Evolutionary conservation across 1,140 invertebrate genomes (phyloP), one percentile per base, ranked within the genome.

Genomic region (Ylistrum balloti): DNA sequence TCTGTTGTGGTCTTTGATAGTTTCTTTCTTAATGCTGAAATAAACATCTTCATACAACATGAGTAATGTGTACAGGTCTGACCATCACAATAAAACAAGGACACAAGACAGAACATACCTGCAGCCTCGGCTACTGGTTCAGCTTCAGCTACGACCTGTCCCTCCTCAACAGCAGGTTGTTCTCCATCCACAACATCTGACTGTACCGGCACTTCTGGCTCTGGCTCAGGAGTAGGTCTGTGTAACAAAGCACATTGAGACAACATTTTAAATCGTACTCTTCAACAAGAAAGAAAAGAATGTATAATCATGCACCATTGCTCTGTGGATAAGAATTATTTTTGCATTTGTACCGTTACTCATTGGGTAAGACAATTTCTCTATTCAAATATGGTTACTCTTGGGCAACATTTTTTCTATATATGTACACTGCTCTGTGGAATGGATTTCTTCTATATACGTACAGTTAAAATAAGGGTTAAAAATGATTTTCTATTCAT

Each of bases 241-340:
- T 45, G 32, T 35, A 90, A 89, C 22, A 38, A 38, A 38, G 5
- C 13, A 38, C 35, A 38, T 38, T 38, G 35, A 38, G 35, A 38
- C 13, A 38, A 38, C 35, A 38, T 38, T 38, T 38, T n/a, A n/a
- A n/a, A 38, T 13, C 5, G 35, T 38, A 38, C 35, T 38, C 5
- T 38, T 38, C 35, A 5, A 7, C 87, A 32, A 28, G 0, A 10
- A 32, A 28, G 22, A n/a, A 74, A 9, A 28, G 56, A 28, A 74
- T 74, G 22, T 7, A 28, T 1, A n/a, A 38, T 5, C 13, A 94
- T 93, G 92, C 90, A 95, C 95, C 94, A 94, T 92, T 95, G 93
- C 91, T 94, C 93, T 86, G 95, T 95, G 41, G 95, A 95, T 89
- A 95, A 92, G 93, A 96, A 96, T 90, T 96, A 95, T 88, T 94